Conservation (phyloP, 2,888 invertebrate genomes). For the Epiperipatus broadwayi region DNA sequence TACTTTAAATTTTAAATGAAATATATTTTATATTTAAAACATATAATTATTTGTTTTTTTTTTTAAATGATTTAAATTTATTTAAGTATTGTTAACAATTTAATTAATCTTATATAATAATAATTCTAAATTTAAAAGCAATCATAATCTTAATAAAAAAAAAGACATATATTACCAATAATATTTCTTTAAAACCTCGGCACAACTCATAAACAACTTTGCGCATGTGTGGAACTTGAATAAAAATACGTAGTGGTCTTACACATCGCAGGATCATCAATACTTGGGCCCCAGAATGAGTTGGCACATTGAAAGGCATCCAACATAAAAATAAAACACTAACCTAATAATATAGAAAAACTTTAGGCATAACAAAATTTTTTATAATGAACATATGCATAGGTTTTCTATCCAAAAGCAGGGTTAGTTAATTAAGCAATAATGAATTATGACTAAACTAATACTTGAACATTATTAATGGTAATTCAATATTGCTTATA, state of each 20-base stretch:
- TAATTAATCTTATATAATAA: slow-evolving; percentile 7
- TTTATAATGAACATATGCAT: no score
- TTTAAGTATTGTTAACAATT: not conserved
- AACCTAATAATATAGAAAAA: slow-evolving; percentile 39
- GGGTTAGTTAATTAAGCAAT: no score
- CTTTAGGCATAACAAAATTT: no score
- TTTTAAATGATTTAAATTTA: no score
- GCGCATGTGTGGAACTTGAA: slow-evolving; percentile 94
- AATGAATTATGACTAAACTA: no score
- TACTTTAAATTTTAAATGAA: no score
- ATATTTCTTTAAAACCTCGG: slow-evolving; percentile 93
- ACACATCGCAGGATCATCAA: slow-evolving; percentile 91
- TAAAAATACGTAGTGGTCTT: slow-evolving; percentile 86
- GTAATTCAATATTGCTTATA: no score
- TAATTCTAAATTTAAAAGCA: no score
- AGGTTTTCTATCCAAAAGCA: no score
- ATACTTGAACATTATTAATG: no score
- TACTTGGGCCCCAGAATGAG: slow-evolving; percentile 79
- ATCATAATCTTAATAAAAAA: not conserved
- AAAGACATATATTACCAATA: slow-evolving; percentile 47
- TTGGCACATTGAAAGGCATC: slow-evolving; percentile 77
- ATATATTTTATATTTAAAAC: not conserved
- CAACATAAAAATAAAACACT: slow-evolving; percentile 85
- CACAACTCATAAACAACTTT: slow-evolving; percentile 97
- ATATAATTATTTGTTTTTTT: no score